Conservation (phyloP, 2,888 invertebrate genomes). For the Cephus runcator region DNA sequence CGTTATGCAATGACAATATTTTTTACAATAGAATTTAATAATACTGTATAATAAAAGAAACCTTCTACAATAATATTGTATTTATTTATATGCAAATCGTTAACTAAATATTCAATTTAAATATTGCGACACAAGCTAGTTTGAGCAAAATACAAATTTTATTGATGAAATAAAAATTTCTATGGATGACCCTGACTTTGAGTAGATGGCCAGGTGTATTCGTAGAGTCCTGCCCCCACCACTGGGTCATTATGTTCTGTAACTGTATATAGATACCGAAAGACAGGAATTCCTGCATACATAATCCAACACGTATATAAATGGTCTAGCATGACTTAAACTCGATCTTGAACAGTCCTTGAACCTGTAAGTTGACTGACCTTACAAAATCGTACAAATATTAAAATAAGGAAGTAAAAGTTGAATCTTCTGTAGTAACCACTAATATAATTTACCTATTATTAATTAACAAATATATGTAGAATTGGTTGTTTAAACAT, state of each 20-base stretch:
- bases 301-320: constrained; percentile 44
- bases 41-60: neutral
- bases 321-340: constrained; percentile 40
- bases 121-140: neutral
- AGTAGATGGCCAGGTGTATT: neutral
- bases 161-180: neutral
- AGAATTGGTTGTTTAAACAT: neutral
- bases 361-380: neutral
- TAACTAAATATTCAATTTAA: neutral
- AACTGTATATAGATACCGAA: constrained; percentile 38
- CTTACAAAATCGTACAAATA: neutral
- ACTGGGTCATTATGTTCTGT: constrained; percentile 17
- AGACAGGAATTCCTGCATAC: constrained; percentile 60
- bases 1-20: constrained; percentile 2
- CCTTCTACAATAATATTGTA: neutral
- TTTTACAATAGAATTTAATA: constrained; percentile 16
- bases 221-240: neutral
- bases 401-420: constrained; percentile 6
- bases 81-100: neutral
- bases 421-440: constrained; percentile 28
- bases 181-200: neutral
- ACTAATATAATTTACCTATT: neutral
- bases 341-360: constrained; percentile 36
- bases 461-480: neutral
- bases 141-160: neutral